Evolutionary conservation across 2,888 invertebrate species (phyloP), one percentile per base, ranked within the genome.

Genomic region (Branchipolynoe longqiensis): DNA sequence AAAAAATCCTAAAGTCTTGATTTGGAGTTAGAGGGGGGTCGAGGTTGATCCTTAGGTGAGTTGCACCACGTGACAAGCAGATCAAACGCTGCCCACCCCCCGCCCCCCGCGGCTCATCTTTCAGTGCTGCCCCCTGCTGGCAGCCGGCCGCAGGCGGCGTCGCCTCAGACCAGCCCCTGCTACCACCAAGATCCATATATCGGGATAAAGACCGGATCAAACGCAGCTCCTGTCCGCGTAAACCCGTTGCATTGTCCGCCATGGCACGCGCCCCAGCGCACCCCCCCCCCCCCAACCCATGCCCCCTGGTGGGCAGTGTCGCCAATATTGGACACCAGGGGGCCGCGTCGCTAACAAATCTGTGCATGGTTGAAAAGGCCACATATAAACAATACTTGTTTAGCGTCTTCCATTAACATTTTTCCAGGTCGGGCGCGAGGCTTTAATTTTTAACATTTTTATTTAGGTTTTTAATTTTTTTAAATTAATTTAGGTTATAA

Each of bases 111-210:
- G 14, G 18, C 69, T 69, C n/a, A 31, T 62, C 62, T 31, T 62
- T 62, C 69, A 12, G 14, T 38, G 12, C n/a, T 38, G 36, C 69
- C 33, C 18, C 69, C 69, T 31, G 69, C 69, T 69, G 69, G 69
- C 69, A 69, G 36, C n/a, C n/a, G n/a, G 69, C 69, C 38, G 4
- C 12, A 12, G 69, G 69, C 4, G 58, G 58, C 62, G 28, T 31
- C 62, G 12, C 31, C 62, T 12, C 25, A 25, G 28, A 3, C 33
- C 74, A 40, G 40, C 74, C 48, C 78, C 78, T 28, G n/a, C 78
- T 48, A 25, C 78, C 54, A n/a, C 41, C 25, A 18, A 78, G 78
- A 78, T 78, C 78, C 48, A 78, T 78, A 78, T 78, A 78, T 78
- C 54, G 78, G 78, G 6, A 28, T 48, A 78, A 48, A 54, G 8